These are phyloP conservation scores for Drosophila niveifrons DNA, from an alignment of 2,888 invertebrate genomes.

Conservation along the genomic window DNA sequence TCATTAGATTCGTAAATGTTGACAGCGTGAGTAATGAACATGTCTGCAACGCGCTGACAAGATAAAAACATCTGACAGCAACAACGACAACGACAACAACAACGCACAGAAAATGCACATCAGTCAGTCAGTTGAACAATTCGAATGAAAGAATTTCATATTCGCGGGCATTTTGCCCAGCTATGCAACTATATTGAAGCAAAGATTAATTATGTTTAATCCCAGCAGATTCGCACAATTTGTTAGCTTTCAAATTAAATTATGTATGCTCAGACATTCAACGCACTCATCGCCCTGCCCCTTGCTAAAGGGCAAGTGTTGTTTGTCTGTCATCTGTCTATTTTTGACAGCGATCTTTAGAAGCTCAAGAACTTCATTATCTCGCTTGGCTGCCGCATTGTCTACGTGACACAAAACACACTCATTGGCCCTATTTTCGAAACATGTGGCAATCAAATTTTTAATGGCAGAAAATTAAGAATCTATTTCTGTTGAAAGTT, in stretches of 20 bases:
- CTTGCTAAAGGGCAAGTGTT: slow-evolving; percentile 5
- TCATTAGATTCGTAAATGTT: slow-evolving; percentile 33
- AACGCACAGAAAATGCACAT: slow-evolving; percentile 19
- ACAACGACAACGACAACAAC: slow-evolving; percentile 35
- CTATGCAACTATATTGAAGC: slow-evolving; percentile 37
- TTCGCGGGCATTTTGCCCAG: slow-evolving; percentile 66
- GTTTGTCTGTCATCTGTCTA: slow-evolving; percentile 21
- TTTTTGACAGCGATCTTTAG: slow-evolving; percentile 13
- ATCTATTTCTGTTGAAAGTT: neutral
- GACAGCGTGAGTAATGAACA: slow-evolving; percentile 61
- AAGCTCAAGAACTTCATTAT: slow-evolving; percentile 25
- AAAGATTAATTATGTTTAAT: slow-evolving; percentile 65
- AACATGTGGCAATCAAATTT: slow-evolving; percentile 7
- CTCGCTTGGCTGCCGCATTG: slow-evolving; percentile 12
- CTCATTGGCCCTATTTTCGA: slow-evolving; percentile 13
- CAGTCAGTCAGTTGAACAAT: slow-evolving; percentile 36
- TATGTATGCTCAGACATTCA: slow-evolving; percentile 30
- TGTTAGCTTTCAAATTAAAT: slow-evolving; percentile 49
- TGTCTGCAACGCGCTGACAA: slow-evolving; percentile 39
- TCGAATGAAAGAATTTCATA: slow-evolving; percentile 28
- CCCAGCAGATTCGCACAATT: slow-evolving; percentile 66
- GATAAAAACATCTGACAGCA: slow-evolving; percentile 40
- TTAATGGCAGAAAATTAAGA: slow-evolving; percentile 6
- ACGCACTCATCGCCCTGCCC: neutral
- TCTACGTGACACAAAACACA: slow-evolving; percentile 39